These are phyloP conservation scores for Corythornis vintsioides DNA, from an alignment of 2,113 vertebrate species.

Conservation along the genomic window DNA sequence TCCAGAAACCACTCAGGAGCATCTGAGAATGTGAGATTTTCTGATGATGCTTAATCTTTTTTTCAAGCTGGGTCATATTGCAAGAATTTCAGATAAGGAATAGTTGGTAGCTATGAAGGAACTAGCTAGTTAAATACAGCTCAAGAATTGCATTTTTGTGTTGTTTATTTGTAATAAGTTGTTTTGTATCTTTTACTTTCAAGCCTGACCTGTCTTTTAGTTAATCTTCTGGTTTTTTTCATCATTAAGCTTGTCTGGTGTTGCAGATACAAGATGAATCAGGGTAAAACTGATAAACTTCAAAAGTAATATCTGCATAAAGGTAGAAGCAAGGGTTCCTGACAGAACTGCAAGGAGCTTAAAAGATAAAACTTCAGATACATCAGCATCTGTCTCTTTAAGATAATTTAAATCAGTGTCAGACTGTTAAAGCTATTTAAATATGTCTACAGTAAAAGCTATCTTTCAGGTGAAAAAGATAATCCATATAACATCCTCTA, in stretches of 20 bases:
- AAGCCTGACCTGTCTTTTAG: background rate
- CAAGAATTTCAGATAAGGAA: background rate
- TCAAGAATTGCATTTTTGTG: background rate
- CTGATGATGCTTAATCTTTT: background rate
- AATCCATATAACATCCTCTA: fast-evolving
- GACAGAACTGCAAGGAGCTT: background rate
- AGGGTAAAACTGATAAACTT: background rate
- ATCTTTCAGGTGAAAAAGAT: background rate
- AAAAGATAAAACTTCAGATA: background rate
- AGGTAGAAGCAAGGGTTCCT: background rate
- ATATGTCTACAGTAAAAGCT: background rate
- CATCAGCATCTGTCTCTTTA: background rate
- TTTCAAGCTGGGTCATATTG: background rate
- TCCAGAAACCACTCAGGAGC: background rate
- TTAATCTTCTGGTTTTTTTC: background rate
- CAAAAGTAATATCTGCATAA: background rate
- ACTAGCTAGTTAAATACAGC: background rate
- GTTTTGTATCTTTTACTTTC: background rate
- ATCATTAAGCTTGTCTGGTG: background rate
- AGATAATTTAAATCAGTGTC: background rate
- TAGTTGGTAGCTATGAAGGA: background rate
- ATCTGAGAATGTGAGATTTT: background rate
- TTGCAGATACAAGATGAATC: background rate
- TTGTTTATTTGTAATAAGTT: background rate
- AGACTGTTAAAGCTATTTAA: background rate